Evolutionary conservation across 2,888 invertebrate species (phyloP).

Genomic region (Hydraecia micacea): DNA sequence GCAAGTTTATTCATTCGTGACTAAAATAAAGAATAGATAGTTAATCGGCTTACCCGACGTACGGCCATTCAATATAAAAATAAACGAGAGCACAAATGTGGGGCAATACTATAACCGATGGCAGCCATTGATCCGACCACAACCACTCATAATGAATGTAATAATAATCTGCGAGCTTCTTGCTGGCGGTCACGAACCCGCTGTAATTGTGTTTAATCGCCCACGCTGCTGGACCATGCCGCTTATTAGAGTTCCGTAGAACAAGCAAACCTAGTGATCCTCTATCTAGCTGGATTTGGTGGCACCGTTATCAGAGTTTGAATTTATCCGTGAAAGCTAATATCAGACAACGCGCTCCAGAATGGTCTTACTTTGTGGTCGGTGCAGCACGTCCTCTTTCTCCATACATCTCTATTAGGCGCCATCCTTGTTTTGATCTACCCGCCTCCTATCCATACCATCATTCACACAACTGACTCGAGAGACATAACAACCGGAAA

Average conservation of each 20-base stretch:
- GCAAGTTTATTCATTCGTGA: constrained; percentile 32
- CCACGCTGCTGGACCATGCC: constrained; percentile 40
- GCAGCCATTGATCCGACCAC: constrained; percentile 53
- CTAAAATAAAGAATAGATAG: constrained; percentile 31
- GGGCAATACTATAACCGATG: constrained; percentile 43
- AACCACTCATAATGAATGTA: constrained; percentile 50
- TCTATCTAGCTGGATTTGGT: background rate
- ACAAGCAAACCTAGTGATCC: background rate
- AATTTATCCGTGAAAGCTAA: background rate
- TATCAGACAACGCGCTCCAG: background rate
- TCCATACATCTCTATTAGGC: background rate
- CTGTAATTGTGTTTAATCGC: constrained; percentile 62
- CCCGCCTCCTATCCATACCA: background rate
- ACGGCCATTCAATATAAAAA: constrained; percentile 5
- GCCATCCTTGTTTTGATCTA: background rate
- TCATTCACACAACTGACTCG: too few relatives aligned
- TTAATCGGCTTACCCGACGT: background rate
- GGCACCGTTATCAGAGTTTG: background rate
- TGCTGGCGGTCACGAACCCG: constrained; percentile 61
- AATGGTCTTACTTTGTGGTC: background rate
- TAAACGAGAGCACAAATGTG: constrained; percentile 18
- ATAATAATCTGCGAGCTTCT: constrained; percentile 65
- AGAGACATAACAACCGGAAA: background rate
- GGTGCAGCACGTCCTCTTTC: background rate
- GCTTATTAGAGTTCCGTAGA: constrained; percentile 26